Conservation (phyloP, 2,113 vertebrate genomes). For the Todiramphus saurophagus region DNA sequence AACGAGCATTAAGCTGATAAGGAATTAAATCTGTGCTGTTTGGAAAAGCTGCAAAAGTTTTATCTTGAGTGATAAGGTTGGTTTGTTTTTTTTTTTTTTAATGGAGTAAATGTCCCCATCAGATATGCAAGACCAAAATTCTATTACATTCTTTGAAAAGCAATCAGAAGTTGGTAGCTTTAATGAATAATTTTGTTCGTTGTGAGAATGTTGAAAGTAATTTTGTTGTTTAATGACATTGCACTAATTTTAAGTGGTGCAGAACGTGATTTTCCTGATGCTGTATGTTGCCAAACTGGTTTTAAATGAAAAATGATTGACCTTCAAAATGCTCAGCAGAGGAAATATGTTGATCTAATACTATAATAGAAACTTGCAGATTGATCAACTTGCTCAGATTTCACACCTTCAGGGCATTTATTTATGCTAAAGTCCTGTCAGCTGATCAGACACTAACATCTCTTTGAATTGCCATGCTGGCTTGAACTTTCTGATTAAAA, state of each 20-base stretch:
- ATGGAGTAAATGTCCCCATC: constrained; percentile 8
- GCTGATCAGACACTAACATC: background rate
- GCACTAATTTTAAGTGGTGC: constrained; percentile 33
- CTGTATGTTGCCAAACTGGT: background rate
- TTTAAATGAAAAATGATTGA: constrained; percentile 50
- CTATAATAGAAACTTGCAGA: background rate
- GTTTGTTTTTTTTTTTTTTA: background rate
- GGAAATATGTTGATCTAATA: background rate
- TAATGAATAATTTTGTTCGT: constrained; percentile 49
- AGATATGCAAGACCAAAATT: constrained; percentile 50
- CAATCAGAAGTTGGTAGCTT: constrained; percentile 17
- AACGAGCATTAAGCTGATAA: constrained; percentile 26
- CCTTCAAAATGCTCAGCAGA: background rate
- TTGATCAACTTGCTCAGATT: background rate
- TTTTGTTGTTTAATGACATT: constrained; percentile 47
- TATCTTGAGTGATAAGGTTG: constrained; percentile 5
- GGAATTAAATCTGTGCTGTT: constrained; percentile 13
- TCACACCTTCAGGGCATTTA: background rate
- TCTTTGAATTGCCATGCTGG: background rate
- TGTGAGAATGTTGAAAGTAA: background rate
- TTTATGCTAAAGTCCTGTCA: background rate
- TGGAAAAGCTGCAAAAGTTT: constrained; percentile 5
- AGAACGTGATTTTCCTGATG: background rate
- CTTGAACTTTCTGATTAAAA: background rate
- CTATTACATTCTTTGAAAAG: constrained; percentile 38